Percentiles rank a stretch among this genome's conserved stretches.
Evolutionary conservation across 2,113 vertebrate genomes (phyloP).

Genomic region (Hymenochirus boettgeri): DNA sequence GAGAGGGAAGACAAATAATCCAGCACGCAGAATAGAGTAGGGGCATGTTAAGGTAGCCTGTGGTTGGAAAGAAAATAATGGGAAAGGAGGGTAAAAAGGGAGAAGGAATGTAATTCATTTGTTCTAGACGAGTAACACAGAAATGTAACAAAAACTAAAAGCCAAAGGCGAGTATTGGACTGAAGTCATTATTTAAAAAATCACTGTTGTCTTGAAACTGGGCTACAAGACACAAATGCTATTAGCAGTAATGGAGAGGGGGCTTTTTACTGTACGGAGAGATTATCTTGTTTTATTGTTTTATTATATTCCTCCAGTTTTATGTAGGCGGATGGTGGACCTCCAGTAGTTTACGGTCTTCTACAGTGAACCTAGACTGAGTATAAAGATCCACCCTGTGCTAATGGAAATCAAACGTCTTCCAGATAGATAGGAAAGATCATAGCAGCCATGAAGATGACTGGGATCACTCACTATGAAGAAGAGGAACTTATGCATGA

Average conservation of each 20-base stretch:
- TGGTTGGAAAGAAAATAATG: constrained; percentile 13
- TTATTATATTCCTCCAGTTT: no score
- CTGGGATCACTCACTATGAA: no score
- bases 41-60: constrained; percentile 6
- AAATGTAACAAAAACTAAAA: constrained; percentile 3
- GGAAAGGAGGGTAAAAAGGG: neutral
- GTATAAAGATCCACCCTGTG: no score
- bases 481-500: no score
- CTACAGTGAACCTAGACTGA: no score
- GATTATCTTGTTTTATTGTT: no score
- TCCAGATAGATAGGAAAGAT: no score
- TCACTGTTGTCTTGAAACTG: neutral
- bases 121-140: constrained; percentile 1
- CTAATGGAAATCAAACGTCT: no score
- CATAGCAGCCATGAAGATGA: no score
- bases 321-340: no score
- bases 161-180: neutral
- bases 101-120: neutral
- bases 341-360: no score
- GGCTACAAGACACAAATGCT: neutral
- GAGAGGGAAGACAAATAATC: constrained; percentile 13
- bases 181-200: constrained; percentile 10
- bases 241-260: neutral
- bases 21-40: neutral
- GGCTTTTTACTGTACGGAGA: no score